phyloP scores from a whole-genome alignment of 2,888 invertebrate genomes.

The Caenorhabditis becei region DNA sequence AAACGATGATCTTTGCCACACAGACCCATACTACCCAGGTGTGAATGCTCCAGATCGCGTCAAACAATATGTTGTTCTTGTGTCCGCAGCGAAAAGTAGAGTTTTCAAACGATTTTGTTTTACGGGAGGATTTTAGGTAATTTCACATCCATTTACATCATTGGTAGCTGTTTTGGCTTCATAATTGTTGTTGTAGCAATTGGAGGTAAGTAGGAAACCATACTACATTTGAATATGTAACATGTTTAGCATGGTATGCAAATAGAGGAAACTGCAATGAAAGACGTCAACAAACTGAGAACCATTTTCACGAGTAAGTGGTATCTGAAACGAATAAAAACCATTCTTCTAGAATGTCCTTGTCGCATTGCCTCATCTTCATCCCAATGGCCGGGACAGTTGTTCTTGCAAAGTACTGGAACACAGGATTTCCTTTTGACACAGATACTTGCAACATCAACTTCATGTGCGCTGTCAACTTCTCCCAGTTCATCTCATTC shows the following conservation, averaged over 20 bases:
- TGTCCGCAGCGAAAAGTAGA: background rate
- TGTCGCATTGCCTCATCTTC: background rate
- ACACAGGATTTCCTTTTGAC: background rate
- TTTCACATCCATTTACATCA: too few relatives aligned
- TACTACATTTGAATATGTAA: too few relatives aligned
- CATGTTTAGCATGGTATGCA: too few relatives aligned
- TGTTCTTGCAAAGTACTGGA: background rate
- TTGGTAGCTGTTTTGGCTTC: too few relatives aligned
- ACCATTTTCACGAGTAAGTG: too few relatives aligned
- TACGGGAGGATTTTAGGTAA: too few relatives aligned
- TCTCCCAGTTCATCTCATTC: background rate
- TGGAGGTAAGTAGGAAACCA: too few relatives aligned
- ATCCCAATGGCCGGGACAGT: slow-evolving; percentile 1
- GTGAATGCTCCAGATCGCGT: background rate
- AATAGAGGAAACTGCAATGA: too few relatives aligned
- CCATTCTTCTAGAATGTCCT: background rate
- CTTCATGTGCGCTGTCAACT: slow-evolving; percentile 7
- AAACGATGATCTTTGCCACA: background rate
- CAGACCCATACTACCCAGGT: background rate
- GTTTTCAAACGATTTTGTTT: too few relatives aligned
- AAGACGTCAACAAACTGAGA: too few relatives aligned
- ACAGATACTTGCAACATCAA: slow-evolving; percentile 23
- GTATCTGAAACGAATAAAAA: background rate
- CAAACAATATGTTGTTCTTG: background rate
- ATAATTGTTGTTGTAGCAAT: too few relatives aligned